Evolutionary conservation across 2,888 invertebrate genomes (phyloP).

Genomic region (Morpho achilles): DNA sequence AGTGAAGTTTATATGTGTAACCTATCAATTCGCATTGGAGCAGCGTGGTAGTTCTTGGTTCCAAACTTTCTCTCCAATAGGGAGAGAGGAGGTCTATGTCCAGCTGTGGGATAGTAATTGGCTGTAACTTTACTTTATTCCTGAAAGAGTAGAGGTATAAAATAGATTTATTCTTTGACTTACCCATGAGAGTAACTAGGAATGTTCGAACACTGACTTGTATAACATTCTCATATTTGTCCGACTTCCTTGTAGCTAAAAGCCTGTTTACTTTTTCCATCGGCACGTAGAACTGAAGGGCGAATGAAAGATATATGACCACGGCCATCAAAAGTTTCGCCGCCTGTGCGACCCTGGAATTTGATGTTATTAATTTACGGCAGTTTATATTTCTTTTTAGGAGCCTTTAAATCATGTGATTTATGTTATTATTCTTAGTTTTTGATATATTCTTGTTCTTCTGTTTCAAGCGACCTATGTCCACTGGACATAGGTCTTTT

Average conservation of each 20-base stretch:
- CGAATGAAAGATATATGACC: conserved; percentile 94
- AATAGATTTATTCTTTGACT: conserved; percentile 21
- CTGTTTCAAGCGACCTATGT: too few species aligned
- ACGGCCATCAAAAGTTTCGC: conserved; percentile 74
- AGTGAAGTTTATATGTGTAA: too few species aligned
- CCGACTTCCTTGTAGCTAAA: conserved; percentile 43
- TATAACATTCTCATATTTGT: conserved; percentile 62
- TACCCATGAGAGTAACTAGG: conserved; percentile 61
- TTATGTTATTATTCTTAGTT: not conserved
- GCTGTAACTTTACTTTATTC: too few species aligned
- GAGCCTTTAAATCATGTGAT: not conserved
- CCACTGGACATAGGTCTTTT: too few species aligned
- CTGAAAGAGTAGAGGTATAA: too few species aligned
- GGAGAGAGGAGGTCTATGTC: too few species aligned
- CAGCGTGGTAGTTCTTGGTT: too few species aligned
- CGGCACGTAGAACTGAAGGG: conserved; percentile 95
- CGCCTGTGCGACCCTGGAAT: conserved; percentile 83
- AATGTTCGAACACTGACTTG: conserved; percentile 71
- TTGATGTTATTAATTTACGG: not conserved
- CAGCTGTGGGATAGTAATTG: too few species aligned
- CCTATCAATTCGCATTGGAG: too few species aligned
- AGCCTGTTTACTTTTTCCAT: conserved; percentile 71
- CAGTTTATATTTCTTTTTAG: not conserved
- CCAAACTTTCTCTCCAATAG: too few species aligned
- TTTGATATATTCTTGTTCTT: too few species aligned